Evolutionary conservation across 2,113 vertebrate species (phyloP), one percentile per base, ranked within the genome.

Genomic region (Planiliza haematocheilus): DNA sequence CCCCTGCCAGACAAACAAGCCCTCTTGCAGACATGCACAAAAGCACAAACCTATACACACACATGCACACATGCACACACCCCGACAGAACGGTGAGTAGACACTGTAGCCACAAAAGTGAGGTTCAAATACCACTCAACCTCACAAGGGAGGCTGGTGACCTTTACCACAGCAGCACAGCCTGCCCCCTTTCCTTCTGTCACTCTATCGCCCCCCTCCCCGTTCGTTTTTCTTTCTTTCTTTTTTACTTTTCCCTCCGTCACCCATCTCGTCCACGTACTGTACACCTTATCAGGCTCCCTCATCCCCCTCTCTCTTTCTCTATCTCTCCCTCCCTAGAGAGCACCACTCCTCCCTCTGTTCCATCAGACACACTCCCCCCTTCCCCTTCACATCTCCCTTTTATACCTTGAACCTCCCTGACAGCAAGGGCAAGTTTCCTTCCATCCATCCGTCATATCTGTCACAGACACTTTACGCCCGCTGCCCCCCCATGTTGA

Each of bases 41-140:
- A 48, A 51, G 57, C 39, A 50, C 68, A 69, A 10, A 46, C 14
- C 36, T 52, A 49, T 46, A 69, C 49, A 13, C 51, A 76, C 36
- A 37, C 43, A 70, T 70, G 50, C 62, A 73, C 50, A 58, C 53
- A 43, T 36, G 21, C 55, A 48, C 46, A 36, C 53, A 55, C 12
- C n/a, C 37, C 21, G n/a, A 39, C 30, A 46, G 24, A 53, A 77
- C 56, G 65, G 61, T 65, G 74, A 81, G 71, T 55, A 84, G 70
- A 87, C 74, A 82, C 69, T 80, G 85, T 82, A 84, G 65, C 79
- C 85, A 84, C 71, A 84, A 65, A 86, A 67, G 80, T 87, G 70
- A 82, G 83, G 91, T 90, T 92, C 89, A 92, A 92, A 92, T 91
- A 91, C 88, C 89, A 88, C 86, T 92, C 85, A 86, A 84, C 86